Percentiles rank a stretch among this genome's conserved stretches.
Evolutionary conservation across 2,888 invertebrate species (phyloP).

Genomic region (Mesodorylaimus sp.): DNA sequence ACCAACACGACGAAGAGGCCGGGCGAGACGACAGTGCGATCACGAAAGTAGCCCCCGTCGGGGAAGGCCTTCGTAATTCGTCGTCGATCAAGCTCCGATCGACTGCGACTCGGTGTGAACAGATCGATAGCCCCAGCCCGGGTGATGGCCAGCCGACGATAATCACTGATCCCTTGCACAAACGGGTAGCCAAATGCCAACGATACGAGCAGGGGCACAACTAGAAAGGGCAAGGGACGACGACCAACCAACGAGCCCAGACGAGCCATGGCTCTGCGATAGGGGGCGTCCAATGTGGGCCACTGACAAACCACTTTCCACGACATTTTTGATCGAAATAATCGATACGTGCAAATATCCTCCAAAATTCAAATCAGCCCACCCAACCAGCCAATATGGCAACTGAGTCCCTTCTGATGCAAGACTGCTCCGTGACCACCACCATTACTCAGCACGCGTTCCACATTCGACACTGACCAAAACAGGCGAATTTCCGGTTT

Average conservation of each 20-base stretch:
- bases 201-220: neutral
- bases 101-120: conserved; percentile 69
- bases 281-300: neutral
- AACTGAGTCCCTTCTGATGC: too few relatives aligned
- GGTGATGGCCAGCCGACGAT: neutral
- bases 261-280: neutral
- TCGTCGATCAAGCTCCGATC: conserved; percentile 48
- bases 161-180: neutral
- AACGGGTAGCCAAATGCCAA: conserved; percentile 1
- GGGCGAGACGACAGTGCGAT: conserved; percentile 64
- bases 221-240: neutral
- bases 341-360: too few relatives aligned
- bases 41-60: conserved; percentile 63
- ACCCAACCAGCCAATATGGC: too few relatives aligned
- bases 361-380: too few relatives aligned
- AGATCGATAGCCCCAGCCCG: conserved; percentile 37
- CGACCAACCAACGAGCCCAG: neutral
- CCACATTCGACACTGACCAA: too few relatives aligned
- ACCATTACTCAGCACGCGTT: too few relatives aligned
- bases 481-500: too few relatives aligned
- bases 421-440: too few relatives aligned
- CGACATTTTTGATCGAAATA: too few relatives aligned
- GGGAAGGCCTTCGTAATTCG: conserved; percentile 65
- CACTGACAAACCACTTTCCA: neutral
- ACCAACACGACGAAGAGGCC: conserved; percentile 55